These are phyloP conservation scores for Podotricha telesiphe DNA, from an alignment of 2,888 invertebrate genomes.

Conservation along the genomic window DNA sequence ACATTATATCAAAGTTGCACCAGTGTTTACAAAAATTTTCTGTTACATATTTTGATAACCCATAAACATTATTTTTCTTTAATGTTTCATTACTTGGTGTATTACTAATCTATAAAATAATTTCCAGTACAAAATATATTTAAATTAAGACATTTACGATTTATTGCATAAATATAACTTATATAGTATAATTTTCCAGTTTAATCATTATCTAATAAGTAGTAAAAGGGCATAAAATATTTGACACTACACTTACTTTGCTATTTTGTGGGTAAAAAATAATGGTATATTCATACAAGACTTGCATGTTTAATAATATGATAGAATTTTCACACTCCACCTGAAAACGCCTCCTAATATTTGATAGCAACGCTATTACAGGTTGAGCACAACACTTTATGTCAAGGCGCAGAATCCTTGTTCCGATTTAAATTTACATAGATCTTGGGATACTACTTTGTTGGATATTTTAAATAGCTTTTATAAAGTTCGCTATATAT, in stretches of 20 bases:
- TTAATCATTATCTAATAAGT: neutral
- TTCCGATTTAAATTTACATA: constrained; percentile 19
- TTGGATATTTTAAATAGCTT: constrained; percentile 17
- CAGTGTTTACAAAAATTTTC: too few species aligned
- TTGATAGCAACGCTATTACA: constrained; percentile 32
- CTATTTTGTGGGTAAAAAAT: neutral
- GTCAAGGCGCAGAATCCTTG: constrained; percentile 27
- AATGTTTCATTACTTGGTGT: too few species aligned
- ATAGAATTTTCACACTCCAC: neutral
- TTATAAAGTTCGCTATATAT: constrained; percentile 8
- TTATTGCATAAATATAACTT: too few species aligned
- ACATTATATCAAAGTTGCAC: too few species aligned
- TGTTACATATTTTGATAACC: too few species aligned
- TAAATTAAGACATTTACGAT: too few species aligned
- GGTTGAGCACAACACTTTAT: constrained; percentile 22
- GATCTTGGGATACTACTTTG: constrained; percentile 1
- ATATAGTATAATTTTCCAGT: too few species aligned
- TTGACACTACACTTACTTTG: neutral
- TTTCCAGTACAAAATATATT: too few species aligned
- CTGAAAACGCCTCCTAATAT: constrained; percentile 27
- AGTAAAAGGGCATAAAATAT: neutral
- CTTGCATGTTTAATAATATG: neutral
- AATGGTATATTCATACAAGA: neutral
- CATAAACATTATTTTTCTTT: too few species aligned
- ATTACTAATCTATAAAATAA: too few species aligned